These are phyloP conservation scores for Nymphicus hollandicus DNA, from an alignment of 2,113 vertebrate genomes.

Conservation along the genomic window DNA sequence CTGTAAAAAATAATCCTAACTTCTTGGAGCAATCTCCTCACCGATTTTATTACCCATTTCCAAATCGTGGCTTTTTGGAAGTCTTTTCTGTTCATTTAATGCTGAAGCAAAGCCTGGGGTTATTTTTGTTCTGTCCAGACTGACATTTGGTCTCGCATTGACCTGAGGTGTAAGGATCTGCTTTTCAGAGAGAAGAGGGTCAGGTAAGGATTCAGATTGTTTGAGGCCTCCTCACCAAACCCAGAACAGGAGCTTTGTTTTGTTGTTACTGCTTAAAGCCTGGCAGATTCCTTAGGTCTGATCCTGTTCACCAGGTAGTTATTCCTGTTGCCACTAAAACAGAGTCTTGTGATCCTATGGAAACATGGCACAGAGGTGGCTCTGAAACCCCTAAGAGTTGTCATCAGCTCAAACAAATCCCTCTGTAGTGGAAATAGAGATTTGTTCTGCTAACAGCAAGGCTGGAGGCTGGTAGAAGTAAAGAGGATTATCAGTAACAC, in stretches of 20 bases:
- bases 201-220: not conserved
- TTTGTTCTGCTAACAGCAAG: not conserved
- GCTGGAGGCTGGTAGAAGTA: not conserved
- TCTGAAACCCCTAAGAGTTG: not conserved
- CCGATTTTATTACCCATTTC: not conserved
- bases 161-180: not conserved
- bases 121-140: slow-evolving; percentile 23
- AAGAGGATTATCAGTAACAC: slow-evolving; percentile 24
- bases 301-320: not conserved
- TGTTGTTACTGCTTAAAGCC: not conserved
- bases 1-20: not conserved
- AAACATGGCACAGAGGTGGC: not conserved
- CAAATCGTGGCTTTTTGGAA: not conserved
- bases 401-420: not conserved
- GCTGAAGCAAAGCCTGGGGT: not conserved
- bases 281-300: not conserved
- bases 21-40: not conserved
- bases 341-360: not conserved
- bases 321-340: not conserved
- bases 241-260: not conserved
- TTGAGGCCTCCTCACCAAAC: not conserved
- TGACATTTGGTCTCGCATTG: not conserved
- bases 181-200: not conserved
- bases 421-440: not conserved
- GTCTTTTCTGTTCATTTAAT: not conserved